phyloP scores from a whole-genome alignment of 2,888 invertebrate species.

The Unio pictorum region DNA sequence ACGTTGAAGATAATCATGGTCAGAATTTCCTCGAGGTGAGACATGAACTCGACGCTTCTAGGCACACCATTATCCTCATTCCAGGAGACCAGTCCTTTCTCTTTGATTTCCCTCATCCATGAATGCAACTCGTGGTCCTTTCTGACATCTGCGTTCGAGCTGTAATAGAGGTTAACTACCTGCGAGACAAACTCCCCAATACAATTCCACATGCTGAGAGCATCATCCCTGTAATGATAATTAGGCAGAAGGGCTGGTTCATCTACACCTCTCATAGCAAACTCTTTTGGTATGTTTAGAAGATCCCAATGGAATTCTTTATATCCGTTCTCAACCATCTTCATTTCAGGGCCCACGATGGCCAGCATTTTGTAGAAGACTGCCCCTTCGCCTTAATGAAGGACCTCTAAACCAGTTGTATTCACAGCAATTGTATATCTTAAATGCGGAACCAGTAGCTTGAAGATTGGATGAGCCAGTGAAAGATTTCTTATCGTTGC shows the following conservation, averaged over 20 bases:
- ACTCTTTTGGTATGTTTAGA: constrained; percentile 17
- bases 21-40: constrained; percentile 20
- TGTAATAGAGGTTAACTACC: constrained; percentile 25
- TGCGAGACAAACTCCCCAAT: constrained; percentile 16
- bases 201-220: constrained; percentile 24
- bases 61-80: constrained; percentile 26
- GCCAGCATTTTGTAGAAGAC: constrained; percentile 23
- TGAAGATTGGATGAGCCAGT: constrained; percentile 34
- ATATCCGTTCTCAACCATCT: constrained; percentile 11
- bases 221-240: constrained; percentile 33
- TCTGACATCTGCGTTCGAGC: constrained; percentile 17
- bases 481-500: too few relatives aligned
- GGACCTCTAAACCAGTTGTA: constrained; percentile 20
- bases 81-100: constrained; percentile 20
- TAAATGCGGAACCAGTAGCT: constrained; percentile 26
- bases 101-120: constrained; percentile 24
- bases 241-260: constrained; percentile 24
- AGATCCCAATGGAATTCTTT: constrained; percentile 20
- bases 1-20: constrained; percentile 28
- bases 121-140: constrained; percentile 24
- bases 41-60: constrained; percentile 12
- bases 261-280: constrained; percentile 21
- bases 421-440: constrained; percentile 23
- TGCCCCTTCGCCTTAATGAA: constrained; percentile 20
- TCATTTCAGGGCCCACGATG: constrained; percentile 14